A percentile compares a stretch with the other conserved stretches of the same genome.
Conservation (phyloP, 2,113 vertebrate genomes). For the Tamias sibiricus region DNA sequence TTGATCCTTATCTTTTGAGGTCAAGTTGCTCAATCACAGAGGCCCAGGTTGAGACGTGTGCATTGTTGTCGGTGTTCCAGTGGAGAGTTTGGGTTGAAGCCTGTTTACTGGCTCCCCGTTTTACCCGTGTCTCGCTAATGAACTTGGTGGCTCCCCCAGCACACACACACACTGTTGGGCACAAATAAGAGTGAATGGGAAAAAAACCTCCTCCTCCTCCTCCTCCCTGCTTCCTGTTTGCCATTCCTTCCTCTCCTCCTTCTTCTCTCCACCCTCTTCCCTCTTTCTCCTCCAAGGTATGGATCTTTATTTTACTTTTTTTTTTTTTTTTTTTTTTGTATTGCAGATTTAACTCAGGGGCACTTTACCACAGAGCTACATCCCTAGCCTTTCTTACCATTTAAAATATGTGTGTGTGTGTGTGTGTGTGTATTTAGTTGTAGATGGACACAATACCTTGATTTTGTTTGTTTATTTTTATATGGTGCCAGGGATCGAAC, state of each 20-base stretch:
- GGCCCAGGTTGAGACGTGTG: conserved; percentile 13
- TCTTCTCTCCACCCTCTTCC: accelerated
- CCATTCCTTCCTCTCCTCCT: accelerated
- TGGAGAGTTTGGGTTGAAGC: conserved; percentile 61
- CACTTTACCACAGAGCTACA: neutral
- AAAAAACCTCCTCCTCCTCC: neutral
- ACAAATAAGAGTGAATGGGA: neutral
- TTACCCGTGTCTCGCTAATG: neutral
- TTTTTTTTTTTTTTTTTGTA: neutral
- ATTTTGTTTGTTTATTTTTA: no score
- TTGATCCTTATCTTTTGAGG: conserved; percentile 3
- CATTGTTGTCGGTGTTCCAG: neutral
- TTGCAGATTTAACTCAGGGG: neutral
- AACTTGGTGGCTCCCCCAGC: accelerated
- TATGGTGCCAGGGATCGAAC: no score
- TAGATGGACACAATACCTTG: no score
- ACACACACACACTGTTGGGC: neutral
- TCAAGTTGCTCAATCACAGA: neutral
- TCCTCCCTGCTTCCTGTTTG: accelerated
- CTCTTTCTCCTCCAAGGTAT: no score
- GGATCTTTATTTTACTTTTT: no score
- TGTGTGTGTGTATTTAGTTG: no score
- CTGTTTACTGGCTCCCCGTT: neutral
- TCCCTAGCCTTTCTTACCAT: neutral
- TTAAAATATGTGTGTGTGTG: no score